phyloP scores from a whole-genome alignment of 2,797 vertebrate genomes.

The Gobionotothen gibberifrons region DNA sequence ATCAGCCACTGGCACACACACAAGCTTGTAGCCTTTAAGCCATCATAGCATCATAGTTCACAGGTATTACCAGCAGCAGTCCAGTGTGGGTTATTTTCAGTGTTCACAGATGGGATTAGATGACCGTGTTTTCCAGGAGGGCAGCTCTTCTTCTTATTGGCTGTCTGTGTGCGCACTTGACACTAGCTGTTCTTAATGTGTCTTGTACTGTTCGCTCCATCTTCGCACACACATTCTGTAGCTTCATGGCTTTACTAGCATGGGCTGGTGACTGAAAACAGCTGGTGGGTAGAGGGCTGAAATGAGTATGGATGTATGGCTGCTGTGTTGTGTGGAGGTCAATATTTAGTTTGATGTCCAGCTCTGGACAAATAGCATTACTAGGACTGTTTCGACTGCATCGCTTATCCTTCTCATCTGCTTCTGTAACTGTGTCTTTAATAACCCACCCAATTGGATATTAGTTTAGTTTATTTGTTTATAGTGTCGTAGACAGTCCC shows the following conservation, averaged over 20 bases:
- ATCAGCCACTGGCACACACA: background rate
- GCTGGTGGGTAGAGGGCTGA: conserved; percentile 39
- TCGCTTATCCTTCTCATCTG: background rate
- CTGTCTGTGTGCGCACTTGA: conserved; percentile 37
- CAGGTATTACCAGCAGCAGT: conserved; percentile 38
- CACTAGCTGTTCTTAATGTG: conserved; percentile 32
- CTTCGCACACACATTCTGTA: background rate
- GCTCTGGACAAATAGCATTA: background rate
- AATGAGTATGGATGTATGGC: background rate
- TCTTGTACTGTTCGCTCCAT: conserved; percentile 4
- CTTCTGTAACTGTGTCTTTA: background rate
- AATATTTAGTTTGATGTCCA: conserved; percentile 14
- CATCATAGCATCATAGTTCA: conserved; percentile 33
- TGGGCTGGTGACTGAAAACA: conserved; percentile 17
- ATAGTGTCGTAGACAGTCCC: no score
- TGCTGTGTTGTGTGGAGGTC: background rate
- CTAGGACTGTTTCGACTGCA: background rate
- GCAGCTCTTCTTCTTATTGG: conserved; percentile 43
- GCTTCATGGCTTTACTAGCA: conserved; percentile 8
- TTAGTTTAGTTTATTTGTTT: no score
- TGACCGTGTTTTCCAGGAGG: conserved; percentile 34
- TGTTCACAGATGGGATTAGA: conserved; percentile 72
- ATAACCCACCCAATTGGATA: background rate
- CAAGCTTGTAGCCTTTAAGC: conserved; percentile 25
- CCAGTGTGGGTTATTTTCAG: conserved; percentile 74